Evolutionary conservation across 2,113 vertebrate genomes (phyloP), one percentile per base, ranked within the genome.

Genomic region (Sterrhoptilus dennistouni): DNA sequence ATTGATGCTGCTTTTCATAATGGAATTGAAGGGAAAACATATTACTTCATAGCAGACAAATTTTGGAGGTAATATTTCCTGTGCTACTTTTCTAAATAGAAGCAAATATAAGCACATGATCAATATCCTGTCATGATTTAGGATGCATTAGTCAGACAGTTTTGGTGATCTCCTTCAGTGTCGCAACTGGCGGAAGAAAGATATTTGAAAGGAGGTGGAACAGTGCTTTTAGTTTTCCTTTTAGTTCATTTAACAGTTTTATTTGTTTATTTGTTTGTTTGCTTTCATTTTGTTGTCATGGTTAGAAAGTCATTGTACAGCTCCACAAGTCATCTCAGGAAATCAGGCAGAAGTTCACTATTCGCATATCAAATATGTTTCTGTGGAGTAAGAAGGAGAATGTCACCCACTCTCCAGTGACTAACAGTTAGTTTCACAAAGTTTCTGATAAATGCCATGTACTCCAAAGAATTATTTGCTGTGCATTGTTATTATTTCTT

Each of bases 1-100:
- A 96, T 98, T 16, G 98, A 99, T 76, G 98, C 98, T 8, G 98
- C 98, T 6, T 94, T 99, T 78, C 89, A 97, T 96, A 97, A 98
- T 23, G 66, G 12, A 52, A 97, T 98, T 42, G 98, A 97, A 6
- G 93, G 97, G 29, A 98, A 98, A 94, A 98, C 97, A 8, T 98
- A 98, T 33, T 97, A 98, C 80, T 99, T 99, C 64, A 95, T 93
- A 20, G 97, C 33, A 0, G 98, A 99, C 42, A 97, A 98, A 8
- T 99, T 98, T 85, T 99, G 98, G 98, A 99, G 98, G 98, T 99
- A 89, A 35, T 45, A 88, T 53, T 81, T 83, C 49, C 65, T 79
- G 50, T 36, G 14, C 2, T 65, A 25, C n/a, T 87, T 96, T 77
- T 54, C 47, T 70, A 80, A 94, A 63, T 5, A 90, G 14, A 22